These are phyloP conservation scores for Diprion similis DNA, from an alignment of 1,140 invertebrate species.

Conservation along the genomic window DNA sequence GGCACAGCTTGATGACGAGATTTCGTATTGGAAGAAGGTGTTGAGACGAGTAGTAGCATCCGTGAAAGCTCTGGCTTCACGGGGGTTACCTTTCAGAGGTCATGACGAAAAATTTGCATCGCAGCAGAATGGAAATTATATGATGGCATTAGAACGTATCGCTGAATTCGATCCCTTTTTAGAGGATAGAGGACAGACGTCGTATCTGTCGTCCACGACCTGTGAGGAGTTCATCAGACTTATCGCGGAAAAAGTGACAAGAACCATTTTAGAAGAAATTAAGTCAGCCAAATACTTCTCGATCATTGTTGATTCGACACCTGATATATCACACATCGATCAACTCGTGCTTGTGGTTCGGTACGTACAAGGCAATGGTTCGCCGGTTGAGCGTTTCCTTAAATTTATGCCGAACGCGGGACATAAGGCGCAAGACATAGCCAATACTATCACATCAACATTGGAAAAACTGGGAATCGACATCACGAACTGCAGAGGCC, in stretches of 20 bases:
- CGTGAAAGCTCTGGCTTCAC: conserved; percentile 31
- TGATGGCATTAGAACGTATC: conserved; percentile 30
- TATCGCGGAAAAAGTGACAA: conserved; percentile 28
- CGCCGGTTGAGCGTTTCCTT: conserved; percentile 39
- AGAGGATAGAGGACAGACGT: conserved; percentile 25
- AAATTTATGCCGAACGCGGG: conserved; percentile 40
- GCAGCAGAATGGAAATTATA: conserved; percentile 34
- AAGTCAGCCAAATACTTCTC: conserved; percentile 47
- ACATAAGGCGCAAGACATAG: conserved; percentile 39
- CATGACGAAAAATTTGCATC: conserved; percentile 30
- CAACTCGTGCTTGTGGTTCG: conserved; percentile 36
- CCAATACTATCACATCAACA: conserved; percentile 21
- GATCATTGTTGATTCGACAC: conserved; percentile 40
- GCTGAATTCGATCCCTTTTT: conserved; percentile 33
- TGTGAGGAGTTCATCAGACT: conserved; percentile 33
- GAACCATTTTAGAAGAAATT: conserved; percentile 30
- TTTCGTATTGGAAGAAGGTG: conserved; percentile 30
- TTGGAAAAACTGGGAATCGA: conserved; percentile 11
- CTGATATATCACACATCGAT: conserved; percentile 34
- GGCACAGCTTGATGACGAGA: conserved; percentile 25
- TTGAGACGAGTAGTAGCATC: conserved; percentile 31
- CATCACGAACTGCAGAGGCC: conserved; percentile 38
- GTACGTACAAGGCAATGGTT: conserved; percentile 34
- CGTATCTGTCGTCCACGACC: conserved; percentile 28
- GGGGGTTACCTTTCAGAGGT: conserved; percentile 35